Percentiles rank a stretch among this genome's conserved stretches.
These are phyloP conservation scores for Cygnus atratus DNA, from an alignment of 2,113 vertebrate genomes.

Conservation along the genomic window DNA sequence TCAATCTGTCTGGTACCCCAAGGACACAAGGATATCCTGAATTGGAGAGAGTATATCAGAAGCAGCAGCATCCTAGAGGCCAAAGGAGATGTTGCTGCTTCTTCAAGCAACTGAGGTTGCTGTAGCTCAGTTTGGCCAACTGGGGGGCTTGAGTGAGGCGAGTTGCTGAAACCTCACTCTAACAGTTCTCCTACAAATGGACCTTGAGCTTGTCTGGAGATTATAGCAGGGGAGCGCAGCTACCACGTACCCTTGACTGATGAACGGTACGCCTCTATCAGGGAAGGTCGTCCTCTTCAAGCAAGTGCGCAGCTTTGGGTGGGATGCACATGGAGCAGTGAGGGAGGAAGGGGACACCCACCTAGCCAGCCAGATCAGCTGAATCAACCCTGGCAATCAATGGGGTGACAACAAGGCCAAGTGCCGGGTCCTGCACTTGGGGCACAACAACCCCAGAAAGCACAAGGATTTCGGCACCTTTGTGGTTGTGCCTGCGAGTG, in stretches of 20 bases:
- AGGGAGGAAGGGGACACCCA: constrained; percentile 98
- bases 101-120: neutral
- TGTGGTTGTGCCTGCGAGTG: neutral
- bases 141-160: neutral
- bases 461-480: neutral
- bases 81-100: neutral
- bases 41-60: neutral
- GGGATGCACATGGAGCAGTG: constrained; percentile 95
- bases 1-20: neutral
- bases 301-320: constrained; percentile 97
- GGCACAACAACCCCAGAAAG: neutral
- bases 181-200: constrained; percentile 92
- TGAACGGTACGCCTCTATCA: constrained; percentile 85
- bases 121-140: neutral
- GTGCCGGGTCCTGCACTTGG: too few species aligned
- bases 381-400: constrained; percentile 99
- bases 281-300: constrained; percentile 90
- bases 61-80: neutral
- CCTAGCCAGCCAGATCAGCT: constrained; percentile 99
- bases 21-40: neutral
- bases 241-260: constrained; percentile 92
- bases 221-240: constrained; percentile 99
- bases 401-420: constrained; percentile 77
- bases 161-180: neutral
- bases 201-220: constrained; percentile 99